Evolutionary conservation across 2,113 vertebrate genomes (phyloP), one percentile per base, ranked within the genome.

Genomic region (Isurus oxyrinchus): DNA sequence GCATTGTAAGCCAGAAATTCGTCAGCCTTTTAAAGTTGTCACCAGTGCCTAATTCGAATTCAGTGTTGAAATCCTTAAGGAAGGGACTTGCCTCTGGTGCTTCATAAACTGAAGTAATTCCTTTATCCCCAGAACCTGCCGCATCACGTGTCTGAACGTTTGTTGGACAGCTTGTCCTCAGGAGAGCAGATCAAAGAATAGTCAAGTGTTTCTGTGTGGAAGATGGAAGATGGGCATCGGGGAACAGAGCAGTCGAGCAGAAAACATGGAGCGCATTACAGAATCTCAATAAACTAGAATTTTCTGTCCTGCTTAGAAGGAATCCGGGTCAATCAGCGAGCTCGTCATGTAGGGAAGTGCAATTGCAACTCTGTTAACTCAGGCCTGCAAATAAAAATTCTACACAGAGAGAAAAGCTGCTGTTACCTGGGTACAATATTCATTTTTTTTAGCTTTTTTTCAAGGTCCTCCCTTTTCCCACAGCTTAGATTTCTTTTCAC

Each of bases 171-270:
- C 35, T 63, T 40, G 59, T 63, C 35, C 90, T 59, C 59, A 66
- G 90, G 90, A 93, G 90, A 94, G 90, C 59, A 40, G 90, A 94
- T 40, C 90, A 94, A 94, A 91, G 55, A 91, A 91, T 91, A 91
- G 55, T 59, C 55, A n/a, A 94, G 59, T 94, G 59, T 63, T 94
- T 94, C 57, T 19, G 59, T 35, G 88, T 35, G 35, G 88, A 93
- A 93, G 88, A 59, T n/a, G 6, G 59, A 40, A 40, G 90, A 40
- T 40, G 2, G 57, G 57, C 31, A 35, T 61, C 5, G 59, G 31
- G 14, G 90, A 94, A n/a, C 35, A 40, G 57, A 63, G 90, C 90
- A 94, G 59, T 63, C 35, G n/a, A 40, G 59, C 61, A n/a, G 35
- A 94, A 94, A 94, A 16, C 59, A 21, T n/a, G 1, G 59, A 40